Conservation (phyloP, 2,888 invertebrate genomes). For the Chrysolina americana region DNA sequence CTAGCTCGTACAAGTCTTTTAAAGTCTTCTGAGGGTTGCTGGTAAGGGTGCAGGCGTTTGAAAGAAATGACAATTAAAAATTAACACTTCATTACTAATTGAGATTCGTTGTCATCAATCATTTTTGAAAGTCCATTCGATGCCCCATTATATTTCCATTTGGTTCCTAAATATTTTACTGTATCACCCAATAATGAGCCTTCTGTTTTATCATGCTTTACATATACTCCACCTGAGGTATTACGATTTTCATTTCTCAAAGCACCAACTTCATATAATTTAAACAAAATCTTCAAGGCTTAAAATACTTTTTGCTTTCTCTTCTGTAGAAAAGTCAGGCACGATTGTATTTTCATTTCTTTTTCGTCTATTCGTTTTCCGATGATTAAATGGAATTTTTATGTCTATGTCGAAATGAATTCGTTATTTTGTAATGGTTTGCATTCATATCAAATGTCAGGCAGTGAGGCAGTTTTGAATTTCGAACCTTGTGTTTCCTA, state of each 20-base stretch:
- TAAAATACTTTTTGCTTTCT: conserved; percentile 47
- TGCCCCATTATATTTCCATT: no score
- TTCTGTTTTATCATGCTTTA: conserved; percentile 23
- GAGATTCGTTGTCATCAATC: no score
- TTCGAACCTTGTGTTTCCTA: no score
- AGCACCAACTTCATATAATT: conserved; percentile 45
- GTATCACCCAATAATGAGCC: conserved; percentile 1
- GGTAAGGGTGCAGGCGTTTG: no score
- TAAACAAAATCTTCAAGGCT: conserved; percentile 52
- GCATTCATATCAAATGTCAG: no score
- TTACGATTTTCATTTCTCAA: conserved; percentile 8
- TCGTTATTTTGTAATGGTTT: no score
- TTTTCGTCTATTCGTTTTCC: not conserved
- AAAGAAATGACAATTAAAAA: no score
- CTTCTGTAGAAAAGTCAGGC: conserved; percentile 37
- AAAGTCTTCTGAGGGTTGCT: no score
- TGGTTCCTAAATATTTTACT: not conserved
- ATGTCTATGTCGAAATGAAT: not conserved
- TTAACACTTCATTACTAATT: no score
- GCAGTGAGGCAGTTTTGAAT: no score
- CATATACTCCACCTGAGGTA: conserved; percentile 4
- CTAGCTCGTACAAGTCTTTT: no score
- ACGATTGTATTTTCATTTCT: not conserved
- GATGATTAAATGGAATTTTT: not conserved
- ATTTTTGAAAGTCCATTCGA: no score